These are phyloP conservation scores for Galleria mellonella DNA, from an alignment of 1,140 invertebrate species.

Conservation along the genomic window DNA sequence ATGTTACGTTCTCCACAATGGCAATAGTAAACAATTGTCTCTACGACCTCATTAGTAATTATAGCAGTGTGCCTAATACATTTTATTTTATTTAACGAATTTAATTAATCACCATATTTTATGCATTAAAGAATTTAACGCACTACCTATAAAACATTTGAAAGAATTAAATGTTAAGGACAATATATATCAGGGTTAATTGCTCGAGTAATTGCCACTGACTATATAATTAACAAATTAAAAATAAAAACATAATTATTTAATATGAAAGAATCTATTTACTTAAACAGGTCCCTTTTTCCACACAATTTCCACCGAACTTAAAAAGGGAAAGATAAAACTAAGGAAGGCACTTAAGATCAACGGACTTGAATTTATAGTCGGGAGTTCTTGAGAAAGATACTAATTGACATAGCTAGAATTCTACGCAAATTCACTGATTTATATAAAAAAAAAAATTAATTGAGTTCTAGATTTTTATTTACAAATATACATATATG, in stretches of 20 bases:
- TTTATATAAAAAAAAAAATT: too few relatives aligned
- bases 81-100: too few relatives aligned
- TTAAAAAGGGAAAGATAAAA: slow-evolving; percentile 37
- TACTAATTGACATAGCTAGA: neutral
- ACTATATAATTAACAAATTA: slow-evolving; percentile 19
- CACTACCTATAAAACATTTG: neutral
- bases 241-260: slow-evolving; percentile 39
- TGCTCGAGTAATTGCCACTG: slow-evolving; percentile 16
- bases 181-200: slow-evolving; percentile 8
- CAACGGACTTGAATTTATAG: slow-evolving; percentile 41
- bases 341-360: slow-evolving; percentile 57
- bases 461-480: too few relatives aligned
- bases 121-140: too few relatives aligned
- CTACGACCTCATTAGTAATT: too few relatives aligned
- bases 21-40: too few relatives aligned
- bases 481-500: too few relatives aligned
- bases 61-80: too few relatives aligned
- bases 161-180: slow-evolving; percentile 2
- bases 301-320: slow-evolving; percentile 59
- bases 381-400: slow-evolving; percentile 12
- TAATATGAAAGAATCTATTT: slow-evolving; percentile 51
- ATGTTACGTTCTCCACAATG: too few relatives aligned
- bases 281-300: slow-evolving; percentile 47
- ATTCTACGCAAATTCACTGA: neutral
- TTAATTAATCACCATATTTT: too few relatives aligned